phyloP scores from a whole-genome alignment of 2,113 vertebrate genomes.

The Sterna hirundo region DNA sequence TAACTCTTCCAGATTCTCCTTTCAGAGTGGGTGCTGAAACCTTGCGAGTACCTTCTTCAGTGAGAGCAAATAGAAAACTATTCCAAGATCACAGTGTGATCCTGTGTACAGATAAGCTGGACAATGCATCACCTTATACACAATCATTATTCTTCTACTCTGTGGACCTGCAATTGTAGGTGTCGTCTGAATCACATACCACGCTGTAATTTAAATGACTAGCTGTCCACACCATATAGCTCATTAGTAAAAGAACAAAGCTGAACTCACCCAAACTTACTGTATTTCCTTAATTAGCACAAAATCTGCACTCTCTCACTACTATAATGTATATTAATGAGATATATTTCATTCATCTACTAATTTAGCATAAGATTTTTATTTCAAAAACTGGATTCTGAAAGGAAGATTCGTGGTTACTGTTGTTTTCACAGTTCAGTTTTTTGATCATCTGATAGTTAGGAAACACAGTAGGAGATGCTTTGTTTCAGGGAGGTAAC shows the following conservation, averaged over 20 bases:
- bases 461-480: conserved; percentile 27
- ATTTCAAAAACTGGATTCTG: conserved; percentile 28
- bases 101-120: not conserved
- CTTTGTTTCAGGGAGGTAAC: not conserved
- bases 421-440: not conserved
- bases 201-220: not conserved
- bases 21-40: not conserved
- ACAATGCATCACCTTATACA: not conserved
- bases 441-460: conserved; percentile 41
- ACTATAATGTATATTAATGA: conserved; percentile 7
- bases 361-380: not conserved
- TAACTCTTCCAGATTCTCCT: not conserved
- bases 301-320: not conserved
- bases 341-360: not conserved
- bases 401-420: not conserved
- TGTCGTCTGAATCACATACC: not conserved
- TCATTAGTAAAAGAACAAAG: conserved; percentile 37
- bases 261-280: conserved; percentile 7
- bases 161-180: not conserved
- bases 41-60: not conserved
- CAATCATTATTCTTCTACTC: not conserved
- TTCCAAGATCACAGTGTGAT: fast-evolving
- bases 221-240: not conserved
- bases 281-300: conserved; percentile 28
- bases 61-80: not conserved